These are phyloP conservation scores for Platyscapa corneri DNA, from an alignment of 1,140 invertebrate genomes.

Conservation along the genomic window DNA sequence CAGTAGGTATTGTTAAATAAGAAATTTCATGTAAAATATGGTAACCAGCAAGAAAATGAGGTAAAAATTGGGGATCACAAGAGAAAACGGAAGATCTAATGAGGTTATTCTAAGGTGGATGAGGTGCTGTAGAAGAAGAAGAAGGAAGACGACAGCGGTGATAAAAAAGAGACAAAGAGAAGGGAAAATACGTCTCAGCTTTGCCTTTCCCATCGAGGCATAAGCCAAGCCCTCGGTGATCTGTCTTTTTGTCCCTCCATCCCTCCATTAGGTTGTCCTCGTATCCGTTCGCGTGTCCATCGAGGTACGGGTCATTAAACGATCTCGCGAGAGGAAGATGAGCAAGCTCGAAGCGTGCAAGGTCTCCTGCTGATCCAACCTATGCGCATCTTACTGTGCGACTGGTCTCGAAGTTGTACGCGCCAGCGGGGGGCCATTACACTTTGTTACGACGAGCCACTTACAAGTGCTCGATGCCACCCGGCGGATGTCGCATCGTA, in stretches of 20 bases:
- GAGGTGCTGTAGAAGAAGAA: neutral
- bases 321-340: slow-evolving; percentile 52
- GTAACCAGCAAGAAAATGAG: neutral
- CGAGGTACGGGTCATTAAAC: slow-evolving; percentile 51
- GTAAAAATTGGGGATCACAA: neutral
- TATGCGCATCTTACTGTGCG: neutral
- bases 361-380: neutral
- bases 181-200: slow-evolving; percentile 11
- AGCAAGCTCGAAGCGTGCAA: neutral
- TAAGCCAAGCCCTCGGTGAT: slow-evolving; percentile 23
- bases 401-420: slow-evolving; percentile 14
- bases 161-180: neutral
- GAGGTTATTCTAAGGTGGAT: neutral
- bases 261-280: neutral
- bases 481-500: neutral
- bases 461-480: slow-evolving; percentile 52
- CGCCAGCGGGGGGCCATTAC: slow-evolving; percentile 57
- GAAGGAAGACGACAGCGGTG: neutral
- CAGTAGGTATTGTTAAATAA: too few relatives aligned
- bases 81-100: slow-evolving; percentile 28
- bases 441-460: slow-evolving; percentile 59
- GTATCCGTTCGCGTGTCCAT: neutral
- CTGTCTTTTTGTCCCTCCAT: slow-evolving; percentile 24
- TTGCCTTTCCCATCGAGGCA: slow-evolving; percentile 27
- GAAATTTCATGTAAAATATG: slow-evolving; percentile 15